Percentiles rank a stretch among this genome's conserved stretches.
Conservation (phyloP, 1,140 invertebrate genomes). For the Pseudachorutes palmiensis region DNA sequence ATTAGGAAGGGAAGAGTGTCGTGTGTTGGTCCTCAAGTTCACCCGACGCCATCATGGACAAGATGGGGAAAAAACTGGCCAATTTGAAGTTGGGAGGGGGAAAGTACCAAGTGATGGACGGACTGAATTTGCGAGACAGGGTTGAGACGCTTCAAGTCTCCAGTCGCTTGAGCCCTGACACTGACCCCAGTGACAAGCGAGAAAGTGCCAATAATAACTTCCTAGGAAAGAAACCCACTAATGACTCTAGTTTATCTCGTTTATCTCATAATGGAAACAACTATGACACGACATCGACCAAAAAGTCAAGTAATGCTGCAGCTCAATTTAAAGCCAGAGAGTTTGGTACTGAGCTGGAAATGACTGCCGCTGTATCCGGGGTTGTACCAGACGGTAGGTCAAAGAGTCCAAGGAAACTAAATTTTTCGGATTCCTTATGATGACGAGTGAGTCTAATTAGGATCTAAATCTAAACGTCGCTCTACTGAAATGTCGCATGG, state of each 20-base stretch:
- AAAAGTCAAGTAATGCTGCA: not conserved
- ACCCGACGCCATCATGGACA: too few species aligned
- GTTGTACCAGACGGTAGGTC: slow-evolving; percentile 39
- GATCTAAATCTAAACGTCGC: too few species aligned
- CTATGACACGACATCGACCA: not conserved
- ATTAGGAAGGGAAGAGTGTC: too few species aligned
- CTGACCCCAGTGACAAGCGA: not conserved
- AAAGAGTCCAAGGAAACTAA: not conserved
- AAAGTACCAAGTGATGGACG: slow-evolving; percentile 36
- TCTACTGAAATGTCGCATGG: too few species aligned
- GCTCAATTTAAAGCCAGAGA: slow-evolving; percentile 21
- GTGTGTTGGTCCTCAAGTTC: too few species aligned
- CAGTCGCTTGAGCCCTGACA: slow-evolving; percentile 26
- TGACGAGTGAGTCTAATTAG: too few species aligned
- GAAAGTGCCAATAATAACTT: slow-evolving; percentile 1
- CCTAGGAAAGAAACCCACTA: not conserved
- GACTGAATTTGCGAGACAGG: slow-evolving; percentile 25
- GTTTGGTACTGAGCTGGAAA: slow-evolving; percentile 37
- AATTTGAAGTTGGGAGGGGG: slow-evolving; percentile 29
- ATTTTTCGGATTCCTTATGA: too few species aligned
- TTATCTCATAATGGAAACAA: not conserved
- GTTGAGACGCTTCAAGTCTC: slow-evolving; percentile 27
- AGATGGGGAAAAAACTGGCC: slow-evolving; percentile 34
- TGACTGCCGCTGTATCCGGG: slow-evolving; percentile 39
- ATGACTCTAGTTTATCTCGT: not conserved